Evolutionary conservation across 2,113 vertebrate genomes (phyloP), one percentile per base, ranked within the genome.

Genomic region (Propithecus coquereli): DNA sequence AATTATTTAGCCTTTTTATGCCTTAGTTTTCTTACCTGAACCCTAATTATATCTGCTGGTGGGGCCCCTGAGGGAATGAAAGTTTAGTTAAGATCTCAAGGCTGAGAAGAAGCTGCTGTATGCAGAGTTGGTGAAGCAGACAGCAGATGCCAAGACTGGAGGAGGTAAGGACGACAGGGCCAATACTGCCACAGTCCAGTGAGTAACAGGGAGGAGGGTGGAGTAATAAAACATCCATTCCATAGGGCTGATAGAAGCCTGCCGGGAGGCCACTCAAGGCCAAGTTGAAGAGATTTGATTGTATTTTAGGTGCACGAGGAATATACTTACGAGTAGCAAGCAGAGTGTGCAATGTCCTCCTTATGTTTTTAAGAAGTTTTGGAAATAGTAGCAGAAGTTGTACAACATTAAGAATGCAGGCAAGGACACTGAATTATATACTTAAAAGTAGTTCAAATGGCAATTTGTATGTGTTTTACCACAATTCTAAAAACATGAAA

Each of bases 401-500:
- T 0, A 23, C 18, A 12, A 11, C 12, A 71, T 37, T 7, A 2
- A 30, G n/a, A 12, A 43, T 43, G 12, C 0, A 92, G 43, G 18
- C 3, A 65, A 40, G 17, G 23, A 22, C 37, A 32, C 18, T 70
- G 18, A 66, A 57, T 50, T 43, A 0, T 34, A n/a, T 1, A 27
- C 16, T 70, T 52, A 82, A 87, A 82, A 34, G 16, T 84, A 32
- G 18, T 61, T 47, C 45, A 91, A 81, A 73, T 77, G n/a, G 4
- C 2, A 87, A 34, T 32, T 61, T 82, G 47, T 93, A 59, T 57
- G 13, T 61, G 18, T 6, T 79, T 45, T 68, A 68, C 0, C 0
- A n/a, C 20, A 52, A 54, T 73, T 81, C 83, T 65, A 27, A 77
- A 94, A 87, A 68, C 3, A 22, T 81, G 82, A 18, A 45, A 61